Conservation (phyloP, 2,113 vertebrate species). For the Neolamprologus toae region DNA sequence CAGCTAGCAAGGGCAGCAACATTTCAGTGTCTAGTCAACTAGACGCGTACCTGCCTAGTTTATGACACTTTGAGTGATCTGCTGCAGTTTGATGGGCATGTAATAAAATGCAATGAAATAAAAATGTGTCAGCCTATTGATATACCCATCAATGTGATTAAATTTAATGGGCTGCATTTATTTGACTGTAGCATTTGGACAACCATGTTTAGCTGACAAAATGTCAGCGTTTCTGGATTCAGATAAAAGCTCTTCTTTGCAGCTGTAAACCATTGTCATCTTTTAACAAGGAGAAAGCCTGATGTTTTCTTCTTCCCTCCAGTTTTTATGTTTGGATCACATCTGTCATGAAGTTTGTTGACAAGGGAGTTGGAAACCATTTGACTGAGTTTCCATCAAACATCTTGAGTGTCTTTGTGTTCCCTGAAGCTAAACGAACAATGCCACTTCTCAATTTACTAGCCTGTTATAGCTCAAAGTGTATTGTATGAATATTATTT, state of each 20-base stretch:
- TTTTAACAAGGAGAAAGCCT: background rate
- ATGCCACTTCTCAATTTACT: background rate
- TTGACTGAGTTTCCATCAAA: slow-evolving; percentile 40
- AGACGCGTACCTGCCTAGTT: background rate
- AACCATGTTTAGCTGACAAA: background rate
- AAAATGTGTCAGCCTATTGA: background rate
- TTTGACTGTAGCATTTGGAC: background rate
- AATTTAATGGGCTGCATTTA: background rate
- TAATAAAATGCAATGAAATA: background rate
- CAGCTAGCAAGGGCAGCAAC: background rate
- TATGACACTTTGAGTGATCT: background rate
- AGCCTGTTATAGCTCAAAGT: background rate
- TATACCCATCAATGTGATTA: background rate
- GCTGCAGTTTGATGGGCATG: background rate
- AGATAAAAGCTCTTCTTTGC: slow-evolving; percentile 11
- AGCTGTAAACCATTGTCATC: slow-evolving; percentile 5
- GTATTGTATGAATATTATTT: slow-evolving; percentile 7
- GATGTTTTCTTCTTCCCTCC: slow-evolving; percentile 14
- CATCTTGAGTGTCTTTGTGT: background rate
- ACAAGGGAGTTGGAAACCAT: slow-evolving; percentile 4
- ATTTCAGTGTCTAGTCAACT: background rate
- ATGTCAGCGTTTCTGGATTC: slow-evolving; percentile 10
- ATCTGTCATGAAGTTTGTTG: slow-evolving; percentile 28
- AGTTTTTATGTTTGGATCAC: slow-evolving; percentile 18
- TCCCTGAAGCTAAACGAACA: background rate